Evolutionary conservation across 2,888 invertebrate genomes (phyloP).

Genomic region (Cylindroiulus punctatus): DNA sequence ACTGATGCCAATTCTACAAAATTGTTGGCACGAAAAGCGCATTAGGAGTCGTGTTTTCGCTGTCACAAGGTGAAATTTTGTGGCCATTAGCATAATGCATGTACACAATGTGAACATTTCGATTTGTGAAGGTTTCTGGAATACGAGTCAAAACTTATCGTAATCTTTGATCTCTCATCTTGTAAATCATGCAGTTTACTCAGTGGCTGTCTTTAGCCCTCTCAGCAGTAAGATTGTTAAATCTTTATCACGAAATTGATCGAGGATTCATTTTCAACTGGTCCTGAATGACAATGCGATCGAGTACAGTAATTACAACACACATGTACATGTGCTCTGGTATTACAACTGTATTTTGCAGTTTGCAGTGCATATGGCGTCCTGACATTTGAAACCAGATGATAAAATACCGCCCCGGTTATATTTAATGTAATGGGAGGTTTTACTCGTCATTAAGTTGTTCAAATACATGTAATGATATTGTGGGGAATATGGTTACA

Average conservation of each 20-base stretch:
- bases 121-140: background rate
- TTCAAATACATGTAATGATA: no score
- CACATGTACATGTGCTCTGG: no score
- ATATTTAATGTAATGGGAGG: no score
- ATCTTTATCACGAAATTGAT: conserved; percentile 14
- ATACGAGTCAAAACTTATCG: background rate
- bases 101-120: background rate
- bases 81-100: background rate
- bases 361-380: no score
- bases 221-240: background rate
- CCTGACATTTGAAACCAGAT: no score
- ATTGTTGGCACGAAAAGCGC: background rate
- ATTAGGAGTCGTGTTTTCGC: background rate
- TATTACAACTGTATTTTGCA: no score
- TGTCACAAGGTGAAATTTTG: conserved; percentile 18
- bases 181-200: background rate
- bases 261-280: no score
- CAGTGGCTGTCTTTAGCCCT: background rate
- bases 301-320: no score
- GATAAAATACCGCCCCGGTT: no score
- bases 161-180: background rate
- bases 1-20: background rate
- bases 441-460: no score
- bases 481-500: no score
- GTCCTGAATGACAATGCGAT: no score